phyloP scores from a whole-genome alignment of 1,140 invertebrate species.

The Vanessa atalanta region DNA sequence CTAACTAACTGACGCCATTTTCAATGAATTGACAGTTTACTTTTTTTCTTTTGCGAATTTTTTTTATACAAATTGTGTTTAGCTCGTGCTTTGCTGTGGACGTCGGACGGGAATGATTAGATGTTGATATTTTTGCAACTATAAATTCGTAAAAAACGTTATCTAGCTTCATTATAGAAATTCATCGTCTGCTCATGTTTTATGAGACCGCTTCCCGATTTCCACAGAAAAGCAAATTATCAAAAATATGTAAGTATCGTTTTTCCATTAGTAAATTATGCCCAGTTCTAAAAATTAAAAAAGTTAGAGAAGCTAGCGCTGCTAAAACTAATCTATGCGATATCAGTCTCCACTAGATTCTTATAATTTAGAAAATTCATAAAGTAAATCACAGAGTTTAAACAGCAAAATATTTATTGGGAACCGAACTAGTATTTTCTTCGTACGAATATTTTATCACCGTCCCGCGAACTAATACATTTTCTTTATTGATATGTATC shows the following conservation, averaged over 20 bases:
- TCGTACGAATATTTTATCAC: conserved; percentile 59
- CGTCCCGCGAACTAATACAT: conserved; percentile 68
- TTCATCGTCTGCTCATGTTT: conserved; percentile 16
- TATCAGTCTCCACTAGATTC: conserved; percentile 80
- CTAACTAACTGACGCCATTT: conserved; percentile 73
- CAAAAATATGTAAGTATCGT: conserved; percentile 72
- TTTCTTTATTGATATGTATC: conserved; percentile 77
- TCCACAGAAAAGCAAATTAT: conserved; percentile 71
- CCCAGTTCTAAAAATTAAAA: conserved; percentile 76
- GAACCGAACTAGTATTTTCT: conserved; percentile 65
- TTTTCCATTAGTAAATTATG: conserved; percentile 64
- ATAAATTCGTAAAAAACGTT: conserved; percentile 32
- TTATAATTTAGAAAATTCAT: conserved; percentile 80
- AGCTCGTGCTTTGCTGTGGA: conserved; percentile 55
- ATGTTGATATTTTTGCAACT: conserved; percentile 23
- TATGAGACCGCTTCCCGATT: conserved; percentile 43
- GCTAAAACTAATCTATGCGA: conserved; percentile 80
- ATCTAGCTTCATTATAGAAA: conserved; percentile 18
- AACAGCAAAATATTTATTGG: conserved; percentile 76
- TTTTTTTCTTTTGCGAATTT: conserved; percentile 47
- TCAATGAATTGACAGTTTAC: conserved; percentile 74
- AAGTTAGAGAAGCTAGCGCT: conserved; percentile 78
- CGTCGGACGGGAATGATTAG: conserved; percentile 39
- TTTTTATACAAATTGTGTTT: conserved; percentile 57
- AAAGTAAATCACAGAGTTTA: conserved; percentile 79